A percentile compares a stretch with the other conserved stretches of the same genome.
These are phyloP conservation scores for Tursiops truncatus DNA, from an alignment of 2,113 vertebrate genomes.

Conservation along the genomic window DNA sequence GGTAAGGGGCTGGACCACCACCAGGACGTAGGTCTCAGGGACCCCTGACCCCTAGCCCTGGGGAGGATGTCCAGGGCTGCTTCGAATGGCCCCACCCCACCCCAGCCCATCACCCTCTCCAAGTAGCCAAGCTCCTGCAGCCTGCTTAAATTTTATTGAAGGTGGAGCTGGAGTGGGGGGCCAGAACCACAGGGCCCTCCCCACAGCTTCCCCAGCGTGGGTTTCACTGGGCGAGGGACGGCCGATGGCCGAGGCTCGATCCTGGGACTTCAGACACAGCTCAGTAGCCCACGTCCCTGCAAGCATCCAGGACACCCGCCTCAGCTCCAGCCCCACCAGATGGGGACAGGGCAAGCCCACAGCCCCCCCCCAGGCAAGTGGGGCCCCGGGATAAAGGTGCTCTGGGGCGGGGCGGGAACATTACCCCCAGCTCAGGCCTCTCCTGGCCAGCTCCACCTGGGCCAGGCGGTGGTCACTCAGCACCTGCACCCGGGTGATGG, in stretches of 20 bases:
- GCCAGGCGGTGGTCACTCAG: slow-evolving; percentile 84
- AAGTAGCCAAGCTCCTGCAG: background rate
- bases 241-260: background rate
- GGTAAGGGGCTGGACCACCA: background rate
- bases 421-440: slow-evolving; percentile 79
- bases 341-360: background rate
- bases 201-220: background rate
- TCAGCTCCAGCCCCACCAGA: background rate
- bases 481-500: slow-evolving; percentile 86
- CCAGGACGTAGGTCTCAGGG: background rate
- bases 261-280: background rate
- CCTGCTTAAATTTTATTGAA: slow-evolving; percentile 66
- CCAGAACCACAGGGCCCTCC: background rate
- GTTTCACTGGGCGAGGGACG: background rate
- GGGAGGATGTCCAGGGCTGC: background rate
- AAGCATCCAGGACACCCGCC: background rate
- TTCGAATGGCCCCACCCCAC: rapidly evolving
- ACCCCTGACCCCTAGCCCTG: no score
- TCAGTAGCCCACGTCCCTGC: slow-evolving; percentile 16
- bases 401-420: rapidly evolving
- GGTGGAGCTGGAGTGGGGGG: background rate
- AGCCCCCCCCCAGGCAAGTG: background rate
- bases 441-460: slow-evolving; percentile 85
- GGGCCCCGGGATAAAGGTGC: background rate
- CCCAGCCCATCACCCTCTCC: rapidly evolving